Conservation (phyloP, 2,888 invertebrate genomes). For the Acleris holmiana region DNA sequence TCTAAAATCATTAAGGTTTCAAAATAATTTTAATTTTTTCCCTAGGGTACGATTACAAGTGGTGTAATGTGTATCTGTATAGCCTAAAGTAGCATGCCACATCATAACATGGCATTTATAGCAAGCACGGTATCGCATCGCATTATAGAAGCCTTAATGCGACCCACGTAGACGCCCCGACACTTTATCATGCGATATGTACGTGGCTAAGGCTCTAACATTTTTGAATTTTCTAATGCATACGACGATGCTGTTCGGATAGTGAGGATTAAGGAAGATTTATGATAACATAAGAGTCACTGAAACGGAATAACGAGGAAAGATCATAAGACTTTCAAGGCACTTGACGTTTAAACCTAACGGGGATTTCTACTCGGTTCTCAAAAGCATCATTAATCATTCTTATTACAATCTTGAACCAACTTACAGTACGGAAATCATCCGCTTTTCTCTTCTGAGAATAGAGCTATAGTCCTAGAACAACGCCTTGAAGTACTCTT, state of each 20-base stretch:
- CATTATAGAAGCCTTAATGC: conserved; percentile 22
- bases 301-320: conserved; percentile 5
- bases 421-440: too few relatives aligned
- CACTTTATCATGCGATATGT: conserved; percentile 37
- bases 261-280: conserved; percentile 17
- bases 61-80: neutral
- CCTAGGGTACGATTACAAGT: too few relatives aligned
- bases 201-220: conserved; percentile 32
- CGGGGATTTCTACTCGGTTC: neutral
- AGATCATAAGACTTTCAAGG: neutral
- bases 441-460: too few relatives aligned
- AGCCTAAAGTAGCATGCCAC: neutral
- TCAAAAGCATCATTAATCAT: neutral
- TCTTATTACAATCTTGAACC: neutral
- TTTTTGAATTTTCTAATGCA: conserved; percentile 34
- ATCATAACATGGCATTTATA: neutral
- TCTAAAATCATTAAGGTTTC: too few relatives aligned
- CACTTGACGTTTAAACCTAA: neutral
- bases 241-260: conserved; percentile 11
- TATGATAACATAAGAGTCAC: conserved; percentile 26
- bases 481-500: too few relatives aligned
- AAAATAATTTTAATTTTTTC: too few relatives aligned
- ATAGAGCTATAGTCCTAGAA: too few relatives aligned
- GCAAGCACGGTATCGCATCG: conserved; percentile 3
- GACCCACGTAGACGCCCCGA: conserved; percentile 31